Evolutionary conservation across 2,113 vertebrate genomes (phyloP).

Genomic region (Ceyx melanurus): DNA sequence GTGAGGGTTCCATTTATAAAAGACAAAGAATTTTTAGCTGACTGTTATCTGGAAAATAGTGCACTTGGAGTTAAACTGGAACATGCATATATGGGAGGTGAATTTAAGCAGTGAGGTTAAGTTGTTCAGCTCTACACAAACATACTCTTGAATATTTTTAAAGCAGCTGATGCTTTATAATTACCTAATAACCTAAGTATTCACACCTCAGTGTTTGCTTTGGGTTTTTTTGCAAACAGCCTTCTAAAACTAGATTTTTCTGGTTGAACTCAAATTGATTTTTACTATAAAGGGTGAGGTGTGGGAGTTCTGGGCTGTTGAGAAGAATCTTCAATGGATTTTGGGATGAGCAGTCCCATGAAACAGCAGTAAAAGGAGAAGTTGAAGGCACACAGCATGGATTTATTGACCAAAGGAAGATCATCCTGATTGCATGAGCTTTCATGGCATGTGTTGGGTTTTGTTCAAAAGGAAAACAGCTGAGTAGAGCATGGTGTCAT

Average conservation of each 20-base stretch:
- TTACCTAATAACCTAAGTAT: too few relatives aligned
- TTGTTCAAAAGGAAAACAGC: not conserved
- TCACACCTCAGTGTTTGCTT: not conserved
- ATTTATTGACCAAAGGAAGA: not conserved
- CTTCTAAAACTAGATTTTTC: not conserved
- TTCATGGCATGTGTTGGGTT: too few relatives aligned
- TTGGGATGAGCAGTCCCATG: not conserved
- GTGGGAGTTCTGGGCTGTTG: not conserved
- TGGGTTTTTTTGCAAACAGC: not conserved
- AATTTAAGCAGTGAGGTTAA: not conserved
- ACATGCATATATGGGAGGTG: not conserved
- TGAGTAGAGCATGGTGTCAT: fast-evolving
- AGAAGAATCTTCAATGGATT: not conserved
- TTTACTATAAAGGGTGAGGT: not conserved
- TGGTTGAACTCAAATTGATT: not conserved
- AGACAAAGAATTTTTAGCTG: not conserved
- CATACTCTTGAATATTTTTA: not conserved
- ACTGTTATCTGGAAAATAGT: not conserved
- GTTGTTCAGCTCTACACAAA: not conserved
- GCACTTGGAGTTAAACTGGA: not conserved
- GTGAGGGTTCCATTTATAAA: not conserved
- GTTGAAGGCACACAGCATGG: not conserved
- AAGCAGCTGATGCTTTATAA: not conserved
- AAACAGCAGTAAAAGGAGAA: not conserved
- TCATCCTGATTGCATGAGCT: not conserved